These are phyloP conservation scores for Valencia hispanica DNA, from an alignment of 2,797 vertebrate genomes.

Conservation along the genomic window DNA sequence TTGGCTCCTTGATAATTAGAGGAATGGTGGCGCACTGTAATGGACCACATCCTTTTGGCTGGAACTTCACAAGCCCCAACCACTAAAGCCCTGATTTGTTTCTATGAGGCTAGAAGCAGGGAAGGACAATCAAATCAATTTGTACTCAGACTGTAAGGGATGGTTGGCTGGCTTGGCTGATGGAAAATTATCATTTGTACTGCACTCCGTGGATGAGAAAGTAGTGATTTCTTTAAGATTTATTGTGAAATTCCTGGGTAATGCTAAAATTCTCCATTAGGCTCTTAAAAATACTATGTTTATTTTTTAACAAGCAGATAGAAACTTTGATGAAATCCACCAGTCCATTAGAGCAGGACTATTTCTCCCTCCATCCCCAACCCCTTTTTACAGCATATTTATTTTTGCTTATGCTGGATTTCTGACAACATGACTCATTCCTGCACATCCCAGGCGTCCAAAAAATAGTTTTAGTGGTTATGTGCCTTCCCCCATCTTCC, in stretches of 20 bases:
- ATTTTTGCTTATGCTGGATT: slow-evolving; percentile 2
- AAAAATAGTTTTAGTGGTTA: neutral
- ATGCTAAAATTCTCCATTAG: slow-evolving; percentile 15
- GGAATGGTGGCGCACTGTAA: slow-evolving; percentile 87
- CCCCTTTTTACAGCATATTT: neutral
- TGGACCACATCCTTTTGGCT: slow-evolving; percentile 95
- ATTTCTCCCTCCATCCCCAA: neutral
- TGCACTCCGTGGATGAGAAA: slow-evolving; percentile 13
- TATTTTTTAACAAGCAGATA: neutral
- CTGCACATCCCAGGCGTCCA: neutral
- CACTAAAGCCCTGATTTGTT: slow-evolving; percentile 85
- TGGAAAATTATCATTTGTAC: slow-evolving; percentile 54
- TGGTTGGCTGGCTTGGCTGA: slow-evolving; percentile 28
- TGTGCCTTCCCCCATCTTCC: neutral
- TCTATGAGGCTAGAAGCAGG: slow-evolving; percentile 83
- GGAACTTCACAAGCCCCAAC: slow-evolving; percentile 75
- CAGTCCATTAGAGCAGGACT: neutral
- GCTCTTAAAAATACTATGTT: neutral
- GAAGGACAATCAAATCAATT: slow-evolving; percentile 86
- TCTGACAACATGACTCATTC: neutral
- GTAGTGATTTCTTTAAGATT: slow-evolving; percentile 18
- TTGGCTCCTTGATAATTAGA: slow-evolving; percentile 90
- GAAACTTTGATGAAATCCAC: neutral
- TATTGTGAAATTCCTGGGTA: slow-evolving; percentile 28
- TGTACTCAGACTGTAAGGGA: slow-evolving; percentile 47